Base-by-base conservation (phyloP, 37 sponge, comb jelly and placozoan genomes). In the Cliona cf. orientalis region DNA sequence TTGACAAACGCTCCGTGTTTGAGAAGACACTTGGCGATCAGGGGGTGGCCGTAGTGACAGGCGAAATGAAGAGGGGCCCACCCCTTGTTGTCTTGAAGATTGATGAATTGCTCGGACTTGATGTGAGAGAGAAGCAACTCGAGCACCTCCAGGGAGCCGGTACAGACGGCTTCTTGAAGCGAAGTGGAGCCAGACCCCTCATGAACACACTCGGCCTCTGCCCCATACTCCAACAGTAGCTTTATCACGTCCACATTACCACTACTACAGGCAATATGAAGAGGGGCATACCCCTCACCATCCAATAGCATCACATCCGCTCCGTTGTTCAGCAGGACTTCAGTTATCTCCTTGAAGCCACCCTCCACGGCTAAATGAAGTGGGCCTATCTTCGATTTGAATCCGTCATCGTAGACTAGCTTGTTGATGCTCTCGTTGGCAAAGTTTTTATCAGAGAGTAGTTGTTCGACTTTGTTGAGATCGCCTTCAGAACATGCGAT, bases 11-110 rank as follows among this genome's bases (percentile, higher is more conserved):
- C 84, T 43, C 82, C 90, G 32, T 82, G 63, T 12, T 73, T 75
- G 22, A 93, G 35, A 34, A 89, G 87, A 28, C 55, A 40, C 66
- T 69, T 77, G 43, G 87, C 77, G 5, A 90, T 81, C 21, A 73
- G 46, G 1, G 41, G 32, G 39, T 89, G 63, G 39, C 91, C 91
- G 36, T 93, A 90, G 76, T 93, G 94, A 62, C 87, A 83, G 61
- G 94, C 83, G 80, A 86, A 90, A 61, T 93, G 94, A 17, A 93
- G 91, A 21, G 94, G 84, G 35, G 94, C 74, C 91, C 91, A 89
- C 2, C 87, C 75, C 41, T 89, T 83, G 42, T 73, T 78, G 71
- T 93, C 94, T 38, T 87, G 72, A 32, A 75, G 58, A 28, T 80
- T 84, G 45, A 68, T 69, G 44, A 88, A 69, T 17, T 72, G 64